Percentiles rank a stretch among this genome's conserved stretches.
These are phyloP conservation scores for Raja brachyura DNA, from an alignment of 2,113 vertebrate species.

Conservation along the genomic window DNA sequence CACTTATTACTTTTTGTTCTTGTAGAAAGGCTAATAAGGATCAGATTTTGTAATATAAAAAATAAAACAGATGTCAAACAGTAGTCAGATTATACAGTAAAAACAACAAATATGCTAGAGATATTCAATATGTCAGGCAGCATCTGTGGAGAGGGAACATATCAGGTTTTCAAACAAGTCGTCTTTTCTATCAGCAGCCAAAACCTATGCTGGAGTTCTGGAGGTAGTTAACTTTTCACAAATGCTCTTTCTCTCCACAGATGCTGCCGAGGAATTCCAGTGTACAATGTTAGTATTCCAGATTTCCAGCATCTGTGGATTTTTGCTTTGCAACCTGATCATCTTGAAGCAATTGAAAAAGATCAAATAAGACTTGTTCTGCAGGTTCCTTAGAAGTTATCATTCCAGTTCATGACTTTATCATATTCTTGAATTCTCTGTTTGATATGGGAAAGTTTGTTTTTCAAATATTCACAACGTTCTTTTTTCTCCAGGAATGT, in stretches of 20 bases:
- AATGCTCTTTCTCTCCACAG: no score
- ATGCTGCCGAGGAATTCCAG: no score
- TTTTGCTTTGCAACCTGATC: no score
- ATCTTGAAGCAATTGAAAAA: neutral
- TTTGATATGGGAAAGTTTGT: slow-evolving; percentile 91
- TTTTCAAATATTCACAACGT: slow-evolving; percentile 91
- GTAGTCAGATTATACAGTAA: neutral
- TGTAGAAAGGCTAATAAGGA: neutral
- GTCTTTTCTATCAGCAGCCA: no score
- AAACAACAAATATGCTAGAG: no score
- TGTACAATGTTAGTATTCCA: no score
- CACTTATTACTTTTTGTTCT: neutral
- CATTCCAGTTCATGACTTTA: slow-evolving; percentile 84
- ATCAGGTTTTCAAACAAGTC: no score
- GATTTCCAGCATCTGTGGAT: no score
- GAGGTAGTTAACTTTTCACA: no score
- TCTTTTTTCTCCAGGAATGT: slow-evolving; percentile 85
- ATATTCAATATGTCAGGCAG: no score
- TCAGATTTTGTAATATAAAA: neutral
- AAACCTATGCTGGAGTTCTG: no score
- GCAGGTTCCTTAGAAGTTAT: slow-evolving; percentile 47
- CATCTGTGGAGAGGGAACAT: no score
- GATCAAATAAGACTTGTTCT: neutral
- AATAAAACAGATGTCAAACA: neutral
- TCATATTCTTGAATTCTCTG: slow-evolving; percentile 90